These are phyloP conservation scores for Sarcophaga bullata DNA, from an alignment of 1,140 invertebrate genomes.

Conservation along the genomic window DNA sequence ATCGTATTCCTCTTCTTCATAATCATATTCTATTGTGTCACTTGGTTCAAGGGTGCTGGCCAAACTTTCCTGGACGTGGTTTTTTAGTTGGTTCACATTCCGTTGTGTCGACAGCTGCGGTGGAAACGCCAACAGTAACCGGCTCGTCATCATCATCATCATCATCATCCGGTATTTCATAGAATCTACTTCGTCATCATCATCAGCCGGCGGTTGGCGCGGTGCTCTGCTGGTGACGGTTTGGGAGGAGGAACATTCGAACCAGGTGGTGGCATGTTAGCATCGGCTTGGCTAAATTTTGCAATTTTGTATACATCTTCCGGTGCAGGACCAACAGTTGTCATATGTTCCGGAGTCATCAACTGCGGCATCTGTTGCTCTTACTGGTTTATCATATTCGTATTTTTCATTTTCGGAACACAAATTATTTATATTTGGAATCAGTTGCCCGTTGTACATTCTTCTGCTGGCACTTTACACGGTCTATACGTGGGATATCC, in stretches of 20 bases:
- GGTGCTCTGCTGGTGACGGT: too few relatives aligned
- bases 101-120: neutral
- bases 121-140: neutral
- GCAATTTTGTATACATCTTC: neutral
- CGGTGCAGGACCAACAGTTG: neutral
- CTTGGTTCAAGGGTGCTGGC: too few relatives aligned
- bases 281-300: neutral
- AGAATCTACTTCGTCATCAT: neutral
- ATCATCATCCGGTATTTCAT: too few relatives aligned
- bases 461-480: neutral
- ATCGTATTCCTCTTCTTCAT: neutral
- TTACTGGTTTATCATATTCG: neutral
- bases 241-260: too few relatives aligned
- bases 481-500: neutral
- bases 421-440: neutral
- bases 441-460: neutral
- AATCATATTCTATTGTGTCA: neutral
- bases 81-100: too few relatives aligned
- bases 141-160: neutral
- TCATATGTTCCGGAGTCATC: neutral
- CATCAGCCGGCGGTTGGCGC: neutral
- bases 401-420: neutral
- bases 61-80: too few relatives aligned
- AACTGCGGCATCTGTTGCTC: neutral
- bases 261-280: neutral